Evolutionary conservation across 2,797 vertebrate genomes (phyloP).

Genomic region (Sebastes minor): DNA sequence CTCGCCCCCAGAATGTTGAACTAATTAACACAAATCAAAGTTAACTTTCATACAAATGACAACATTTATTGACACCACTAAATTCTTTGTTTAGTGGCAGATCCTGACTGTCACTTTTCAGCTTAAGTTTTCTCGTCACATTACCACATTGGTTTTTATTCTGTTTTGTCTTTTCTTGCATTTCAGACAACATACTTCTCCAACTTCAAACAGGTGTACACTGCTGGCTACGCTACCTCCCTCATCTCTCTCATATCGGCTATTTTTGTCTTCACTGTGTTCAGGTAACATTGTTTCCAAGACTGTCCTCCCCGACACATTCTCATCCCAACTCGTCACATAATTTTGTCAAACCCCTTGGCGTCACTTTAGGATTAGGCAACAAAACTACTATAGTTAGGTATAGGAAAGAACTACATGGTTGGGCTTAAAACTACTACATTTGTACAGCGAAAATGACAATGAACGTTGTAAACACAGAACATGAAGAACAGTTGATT

Average conservation of each 20-base stretch:
- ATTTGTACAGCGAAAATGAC: no score
- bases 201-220: slow-evolving; percentile 84
- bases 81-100: not conserved
- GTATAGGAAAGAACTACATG: no score
- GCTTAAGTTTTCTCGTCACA: not conserved
- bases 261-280: slow-evolving; percentile 80
- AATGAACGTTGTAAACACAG: no score
- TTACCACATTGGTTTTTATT: not conserved
- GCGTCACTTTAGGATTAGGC: no score
- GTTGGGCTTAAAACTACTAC: no score
- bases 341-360: no score
- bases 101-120: not conserved
- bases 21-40: not conserved
- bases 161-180: not conserved
- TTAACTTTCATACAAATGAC: not conserved
- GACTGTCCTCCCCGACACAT: no score
- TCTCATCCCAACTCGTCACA: not conserved
- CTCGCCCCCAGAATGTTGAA: not conserved
- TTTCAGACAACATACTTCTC: slow-evolving; percentile 86
- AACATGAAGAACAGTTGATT: rapidly evolving
- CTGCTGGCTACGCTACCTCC: slow-evolving; percentile 82
- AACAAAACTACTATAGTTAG: no score
- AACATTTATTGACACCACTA: not conserved
- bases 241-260: slow-evolving; percentile 81
- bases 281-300: slow-evolving; percentile 68